Base-by-base conservation (phyloP, 2,888 invertebrate genomes). In the Coremacera marginata region DNA sequence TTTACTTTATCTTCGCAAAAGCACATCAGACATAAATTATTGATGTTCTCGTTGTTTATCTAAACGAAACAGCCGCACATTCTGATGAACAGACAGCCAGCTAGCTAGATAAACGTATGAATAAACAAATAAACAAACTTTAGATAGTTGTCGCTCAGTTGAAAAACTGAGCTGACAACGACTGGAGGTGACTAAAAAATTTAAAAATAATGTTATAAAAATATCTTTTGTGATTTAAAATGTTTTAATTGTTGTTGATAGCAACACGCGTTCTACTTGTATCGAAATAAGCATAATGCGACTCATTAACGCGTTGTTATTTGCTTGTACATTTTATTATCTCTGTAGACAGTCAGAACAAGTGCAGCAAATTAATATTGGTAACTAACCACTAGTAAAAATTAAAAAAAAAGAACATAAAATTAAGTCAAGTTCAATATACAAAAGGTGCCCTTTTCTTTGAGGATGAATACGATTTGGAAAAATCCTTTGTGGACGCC, bases 401-500 rank as follows among this genome's bases (percentile, higher is more conserved):
- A 11, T 5, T 9, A 16, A 22, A 22, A 19, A 37, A 16, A 19
- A 4, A 19, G 9, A n/a, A n/a, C n/a, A 31, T 16, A n/a, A 1
- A 65, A 1, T 65, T 11, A 44, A n/a, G 0, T 8, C 8, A 9
- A 67, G 5, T 34, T 31, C 44, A 9, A 19, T 5, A 22, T 4
- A n/a, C 44, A 52, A 25, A 68, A 89, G 89, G 89, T 78, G 89
- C 85, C 31, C 88, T 92, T 79, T 92, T 93, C 82, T 90, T 92
- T 86, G 89, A 91, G 77, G 89, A 90, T 79, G 90, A 67, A 81
- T 85, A 88, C 57, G 90, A 92, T 76, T 90, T 91, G 70, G 92
- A 92, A 79, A 90, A 91, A n/a, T 92, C 92, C 55, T 92, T 93
- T 83, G 85, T 88, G 70, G 89, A 90, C 76, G 91, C 92, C 16